A percentile compares a stretch with the other conserved stretches of the same genome.
These are phyloP conservation scores for Euura saliciscinereae DNA, from an alignment of 1,140 invertebrate species.

Conservation along the genomic window DNA sequence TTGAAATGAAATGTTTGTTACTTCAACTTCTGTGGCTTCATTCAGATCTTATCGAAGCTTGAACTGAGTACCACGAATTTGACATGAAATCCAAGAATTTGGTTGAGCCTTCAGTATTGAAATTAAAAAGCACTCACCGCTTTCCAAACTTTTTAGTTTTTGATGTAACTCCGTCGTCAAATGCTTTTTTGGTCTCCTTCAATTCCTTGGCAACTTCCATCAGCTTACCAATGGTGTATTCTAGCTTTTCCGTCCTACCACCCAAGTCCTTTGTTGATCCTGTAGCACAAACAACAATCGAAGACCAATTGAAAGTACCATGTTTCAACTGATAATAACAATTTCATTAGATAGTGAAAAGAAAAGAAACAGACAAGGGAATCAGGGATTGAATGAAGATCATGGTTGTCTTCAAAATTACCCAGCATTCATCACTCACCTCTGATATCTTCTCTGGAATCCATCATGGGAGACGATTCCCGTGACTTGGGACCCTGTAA, in stretches of 20 bases:
- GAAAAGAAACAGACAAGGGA: too few relatives aligned
- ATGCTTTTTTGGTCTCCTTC: conserved; percentile 51
- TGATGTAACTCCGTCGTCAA: conserved; percentile 41
- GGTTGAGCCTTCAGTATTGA: neutral
- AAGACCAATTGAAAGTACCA: conserved; percentile 50
- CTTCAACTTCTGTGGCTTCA: too few relatives aligned
- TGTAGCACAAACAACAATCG: too few relatives aligned
- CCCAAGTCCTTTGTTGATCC: conserved; percentile 20
- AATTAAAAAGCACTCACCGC: conserved; percentile 36
- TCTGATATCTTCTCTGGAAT: conserved; percentile 54
- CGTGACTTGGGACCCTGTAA: conserved; percentile 63
- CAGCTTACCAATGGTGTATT: conserved; percentile 54
- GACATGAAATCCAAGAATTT: too few relatives aligned
- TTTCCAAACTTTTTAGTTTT: conserved; percentile 52
- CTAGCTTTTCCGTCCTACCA: conserved; percentile 51
- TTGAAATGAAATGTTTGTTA: too few relatives aligned
- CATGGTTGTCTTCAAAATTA: too few relatives aligned
- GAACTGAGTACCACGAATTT: neutral
- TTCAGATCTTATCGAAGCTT: conserved; percentile 38
- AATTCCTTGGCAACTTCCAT: conserved; percentile 54
- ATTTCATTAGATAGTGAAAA: conserved; percentile 19
- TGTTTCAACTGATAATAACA: neutral
- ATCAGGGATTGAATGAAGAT: too few relatives aligned
- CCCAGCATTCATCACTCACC: conserved; percentile 31
- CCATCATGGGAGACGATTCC: conserved; percentile 65